Base-by-base conservation (phyloP, 2,113 vertebrate species). In the Reinhardtius hippoglossoides region DNA sequence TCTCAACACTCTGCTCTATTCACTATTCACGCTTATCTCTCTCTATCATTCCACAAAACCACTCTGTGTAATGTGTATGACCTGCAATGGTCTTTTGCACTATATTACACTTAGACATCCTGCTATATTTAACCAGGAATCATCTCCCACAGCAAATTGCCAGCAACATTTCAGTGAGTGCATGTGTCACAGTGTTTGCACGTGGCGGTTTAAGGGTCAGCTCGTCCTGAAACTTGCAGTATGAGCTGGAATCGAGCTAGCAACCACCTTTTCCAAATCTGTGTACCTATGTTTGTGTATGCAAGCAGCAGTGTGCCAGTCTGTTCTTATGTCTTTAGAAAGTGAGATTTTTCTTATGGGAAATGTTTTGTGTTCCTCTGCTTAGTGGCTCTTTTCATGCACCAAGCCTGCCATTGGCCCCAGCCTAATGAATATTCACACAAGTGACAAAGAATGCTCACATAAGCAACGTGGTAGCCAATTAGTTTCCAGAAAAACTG, bases 361-460 rank as follows among this genome's bases (percentile, higher is more conserved):
- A 90, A 91, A 67, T 48, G 76, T 82, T 87, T 81, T 91, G 80
- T 88, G 78, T 80, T 71, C 23, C 74, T 77, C 4, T 23, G 18
- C 66, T 67, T 37, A 18, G 78, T 58, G 35, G 40, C 72, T 81
- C 77, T 84, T 85, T 87, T 84, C 63, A 70, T 57, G 54, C 44
- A 78, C 46, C 23, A 73, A 27, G 31, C 64, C 79, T 50, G 80
- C 66, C 63, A 31, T 68, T 78, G 84, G 78, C 79, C 81, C 24
- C 42, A 21, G 58, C 56, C 86, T 89, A 71, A 91, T 92, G 92
- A 92, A 91, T 93, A 93, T 90, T 92, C 89, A 92, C 42, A 68
- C 37, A 20, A 54, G 74, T 65, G 76, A 89, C 87, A 91, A 91
- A 88, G 89, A 89, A 23, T 2, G 35, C 64, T 76, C 70, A 70